Evolutionary conservation across 2,888 invertebrate genomes (phyloP).

Genomic region (Matsumyia berberina): DNA sequence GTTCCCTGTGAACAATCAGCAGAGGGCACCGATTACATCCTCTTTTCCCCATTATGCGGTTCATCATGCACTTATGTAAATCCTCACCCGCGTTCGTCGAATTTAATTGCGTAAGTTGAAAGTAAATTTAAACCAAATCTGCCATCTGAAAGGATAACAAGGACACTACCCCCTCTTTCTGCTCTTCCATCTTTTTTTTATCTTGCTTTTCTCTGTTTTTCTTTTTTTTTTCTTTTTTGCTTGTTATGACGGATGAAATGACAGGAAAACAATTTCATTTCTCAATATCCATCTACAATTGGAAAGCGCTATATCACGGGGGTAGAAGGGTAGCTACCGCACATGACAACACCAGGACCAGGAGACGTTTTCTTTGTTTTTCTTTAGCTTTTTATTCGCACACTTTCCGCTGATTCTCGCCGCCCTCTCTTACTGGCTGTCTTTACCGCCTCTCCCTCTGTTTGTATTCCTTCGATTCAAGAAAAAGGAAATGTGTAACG

Average conservation of each 20-base stretch:
- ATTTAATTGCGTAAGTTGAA: not conserved
- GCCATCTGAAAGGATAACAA: not conserved
- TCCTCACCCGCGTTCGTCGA: too few species aligned
- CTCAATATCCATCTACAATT: slow-evolving; percentile 53
- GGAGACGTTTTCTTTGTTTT: slow-evolving; percentile 22
- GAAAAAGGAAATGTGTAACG: slow-evolving; percentile 30
- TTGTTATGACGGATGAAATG: slow-evolving; percentile 37
- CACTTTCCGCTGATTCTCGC: not conserved
- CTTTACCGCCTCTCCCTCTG: not conserved
- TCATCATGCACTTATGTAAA: too few species aligned
- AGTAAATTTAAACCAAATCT: slow-evolving; percentile 1
- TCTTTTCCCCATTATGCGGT: too few species aligned
- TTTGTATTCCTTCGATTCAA: slow-evolving; percentile 35
- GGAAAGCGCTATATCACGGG: slow-evolving; percentile 36
- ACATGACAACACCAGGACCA: slow-evolving; percentile 34
- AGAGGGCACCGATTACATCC: too few species aligned
- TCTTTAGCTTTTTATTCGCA: slow-evolving; percentile 45
- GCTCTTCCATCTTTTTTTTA: not conserved
- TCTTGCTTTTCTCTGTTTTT: not conserved
- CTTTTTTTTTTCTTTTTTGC: not conserved
- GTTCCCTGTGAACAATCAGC: too few species aligned
- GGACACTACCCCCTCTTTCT: not conserved
- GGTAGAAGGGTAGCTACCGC: too few species aligned
- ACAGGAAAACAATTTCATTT: slow-evolving; percentile 58
- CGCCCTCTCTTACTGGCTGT: too few species aligned